phyloP scores from a whole-genome alignment of 2,888 invertebrate genomes.

The Pseudococcus jackbeardsleyi region DNA sequence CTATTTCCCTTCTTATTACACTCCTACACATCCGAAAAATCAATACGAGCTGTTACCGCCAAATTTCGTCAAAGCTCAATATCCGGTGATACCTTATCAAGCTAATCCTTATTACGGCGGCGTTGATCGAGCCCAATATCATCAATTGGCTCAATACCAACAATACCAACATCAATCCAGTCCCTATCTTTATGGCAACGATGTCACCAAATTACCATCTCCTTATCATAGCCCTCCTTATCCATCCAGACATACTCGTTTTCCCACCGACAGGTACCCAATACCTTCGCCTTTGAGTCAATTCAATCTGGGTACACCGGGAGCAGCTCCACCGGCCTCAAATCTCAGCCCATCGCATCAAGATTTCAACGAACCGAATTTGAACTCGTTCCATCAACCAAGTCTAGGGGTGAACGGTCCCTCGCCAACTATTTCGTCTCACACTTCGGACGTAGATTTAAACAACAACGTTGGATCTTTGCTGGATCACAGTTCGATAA shows the following conservation, averaged over 20 bases:
- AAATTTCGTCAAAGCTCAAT: neutral
- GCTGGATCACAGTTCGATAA: neutral
- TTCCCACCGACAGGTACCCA: constrained; percentile 41
- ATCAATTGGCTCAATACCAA: constrained; percentile 1
- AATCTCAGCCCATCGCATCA: neutral
- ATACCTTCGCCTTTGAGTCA: constrained; percentile 17
- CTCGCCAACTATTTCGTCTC: neutral
- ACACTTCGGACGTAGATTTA: neutral
- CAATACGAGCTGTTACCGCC: constrained; percentile 16
- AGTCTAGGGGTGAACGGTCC: constrained; percentile 1
- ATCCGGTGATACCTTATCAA: neutral
- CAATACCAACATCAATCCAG: constrained; percentile 13
- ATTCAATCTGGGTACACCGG: neutral
- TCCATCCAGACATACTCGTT: constrained; percentile 45
- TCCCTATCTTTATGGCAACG: neutral
- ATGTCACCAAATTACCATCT: neutral
- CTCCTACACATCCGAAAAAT: neutral
- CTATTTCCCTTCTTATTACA: neutral
- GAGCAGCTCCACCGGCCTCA: neutral
- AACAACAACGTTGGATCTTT: constrained; percentile 1
- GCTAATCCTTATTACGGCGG: neutral
- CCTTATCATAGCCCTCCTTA: constrained; percentile 38
- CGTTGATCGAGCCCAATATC: neutral
- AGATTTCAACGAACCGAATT: neutral
- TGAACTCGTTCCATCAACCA: constrained; percentile 1